phyloP scores from a whole-genome alignment of 2,113 vertebrate species.

The Prochilodus magdalenae region DNA sequence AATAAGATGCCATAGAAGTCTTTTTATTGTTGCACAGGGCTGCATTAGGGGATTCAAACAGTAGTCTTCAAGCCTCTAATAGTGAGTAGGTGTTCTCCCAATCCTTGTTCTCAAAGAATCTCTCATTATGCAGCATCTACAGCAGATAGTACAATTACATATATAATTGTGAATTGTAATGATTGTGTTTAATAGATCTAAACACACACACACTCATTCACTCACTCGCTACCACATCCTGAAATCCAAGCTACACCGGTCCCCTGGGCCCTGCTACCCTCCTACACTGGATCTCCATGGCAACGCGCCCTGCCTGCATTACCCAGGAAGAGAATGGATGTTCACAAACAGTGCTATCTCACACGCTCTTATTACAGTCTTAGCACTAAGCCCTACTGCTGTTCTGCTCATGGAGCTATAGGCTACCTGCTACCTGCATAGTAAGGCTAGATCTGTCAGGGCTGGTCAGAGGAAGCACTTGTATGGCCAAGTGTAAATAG shows the following conservation, averaged over 20 bases:
- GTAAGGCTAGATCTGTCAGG: not conserved
- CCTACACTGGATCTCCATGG: conserved; percentile 52
- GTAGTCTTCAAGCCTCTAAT: not conserved
- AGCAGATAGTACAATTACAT: not conserved
- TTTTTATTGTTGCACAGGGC: not conserved
- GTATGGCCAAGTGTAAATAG: not conserved
- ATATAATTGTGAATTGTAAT: not conserved
- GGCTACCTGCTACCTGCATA: not conserved
- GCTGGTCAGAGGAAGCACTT: not conserved
- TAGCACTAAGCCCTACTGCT: not conserved
- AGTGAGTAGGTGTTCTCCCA: not conserved
- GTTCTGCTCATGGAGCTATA: not conserved
- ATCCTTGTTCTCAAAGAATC: not conserved
- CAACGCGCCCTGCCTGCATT: conserved; percentile 54
- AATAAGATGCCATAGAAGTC: not conserved
- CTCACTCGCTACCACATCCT: conserved; percentile 37
- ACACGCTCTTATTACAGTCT: conserved; percentile 7
- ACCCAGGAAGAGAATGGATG: conserved; percentile 33
- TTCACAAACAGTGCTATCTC: conserved; percentile 32
- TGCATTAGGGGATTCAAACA: not conserved
- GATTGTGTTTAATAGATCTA: not conserved
- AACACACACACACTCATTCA: conserved; percentile 18
- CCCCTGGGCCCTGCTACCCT: conserved; percentile 54
- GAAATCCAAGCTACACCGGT: conserved; percentile 46
- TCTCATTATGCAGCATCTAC: not conserved